These are phyloP conservation scores for Drosophila sechellia DNA, from an alignment of 1,140 invertebrate species.

Conservation along the genomic window DNA sequence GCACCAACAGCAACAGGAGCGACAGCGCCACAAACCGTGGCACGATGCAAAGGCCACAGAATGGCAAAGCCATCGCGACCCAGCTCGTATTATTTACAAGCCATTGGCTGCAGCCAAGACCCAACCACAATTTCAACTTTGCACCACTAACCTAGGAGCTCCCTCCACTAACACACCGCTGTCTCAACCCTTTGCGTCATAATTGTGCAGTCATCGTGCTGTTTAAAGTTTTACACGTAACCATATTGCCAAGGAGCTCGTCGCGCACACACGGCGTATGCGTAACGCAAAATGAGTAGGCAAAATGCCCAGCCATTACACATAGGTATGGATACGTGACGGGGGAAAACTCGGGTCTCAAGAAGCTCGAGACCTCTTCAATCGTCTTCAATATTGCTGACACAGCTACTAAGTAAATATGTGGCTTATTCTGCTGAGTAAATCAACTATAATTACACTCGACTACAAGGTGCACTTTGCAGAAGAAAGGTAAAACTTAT, in stretches of 20 bases:
- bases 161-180: neutral
- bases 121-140: constrained; percentile 42
- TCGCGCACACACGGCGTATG: constrained; percentile 54
- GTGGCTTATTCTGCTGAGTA: constrained; percentile 44
- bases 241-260: constrained; percentile 47
- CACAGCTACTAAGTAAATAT: constrained; percentile 52
- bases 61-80: constrained; percentile 49
- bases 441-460: constrained; percentile 50
- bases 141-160: neutral
- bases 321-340: constrained; percentile 51
- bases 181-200: constrained; percentile 23
- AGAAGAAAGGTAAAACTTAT: neutral
- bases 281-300: constrained; percentile 67
- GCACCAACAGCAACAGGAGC: constrained; percentile 31
- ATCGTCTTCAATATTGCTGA: constrained; percentile 45
- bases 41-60: constrained; percentile 38
- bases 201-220: constrained; percentile 73
- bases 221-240: constrained; percentile 69
- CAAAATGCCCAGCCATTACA: constrained; percentile 44
- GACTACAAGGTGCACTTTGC: constrained; percentile 3
- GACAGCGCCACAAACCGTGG: constrained; percentile 28
- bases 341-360: constrained; percentile 15
- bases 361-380: constrained; percentile 5
- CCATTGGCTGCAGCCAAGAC: constrained; percentile 69
- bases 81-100: constrained; percentile 70